Percentiles rank a stretch among this genome's conserved stretches.
Conservation (phyloP, 2,797 vertebrate genomes). For the Chaenodraco wilsoni region DNA sequence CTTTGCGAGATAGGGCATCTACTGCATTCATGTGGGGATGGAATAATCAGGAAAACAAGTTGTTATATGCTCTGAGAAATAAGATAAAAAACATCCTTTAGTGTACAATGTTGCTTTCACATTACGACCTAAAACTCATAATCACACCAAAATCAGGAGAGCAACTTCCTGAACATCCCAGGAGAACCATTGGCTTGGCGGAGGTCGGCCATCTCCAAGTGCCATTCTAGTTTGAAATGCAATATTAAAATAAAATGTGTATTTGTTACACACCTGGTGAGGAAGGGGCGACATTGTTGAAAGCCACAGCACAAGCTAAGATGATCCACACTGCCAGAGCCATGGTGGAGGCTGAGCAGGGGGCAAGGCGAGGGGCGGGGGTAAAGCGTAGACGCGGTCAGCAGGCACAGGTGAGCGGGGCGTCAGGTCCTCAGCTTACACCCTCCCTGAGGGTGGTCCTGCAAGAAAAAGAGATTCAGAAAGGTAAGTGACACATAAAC, state of each 20-base stretch:
- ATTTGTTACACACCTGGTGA: slow-evolving; percentile 75
- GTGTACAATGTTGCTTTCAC: too few relatives aligned
- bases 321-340: slow-evolving; percentile 79
- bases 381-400: slow-evolving; percentile 54
- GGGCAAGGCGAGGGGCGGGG: slow-evolving; percentile 32
- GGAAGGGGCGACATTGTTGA: slow-evolving; percentile 78
- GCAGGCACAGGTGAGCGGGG: slow-evolving; percentile 70
- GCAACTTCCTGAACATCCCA: too few relatives aligned
- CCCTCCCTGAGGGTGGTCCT: slow-evolving; percentile 76
- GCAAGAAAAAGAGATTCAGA: slow-evolving; percentile 27
- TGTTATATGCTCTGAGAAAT: too few relatives aligned
- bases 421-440: slow-evolving; percentile 70
- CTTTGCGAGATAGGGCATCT: too few relatives aligned
- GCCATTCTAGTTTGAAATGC: background rate
- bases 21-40: too few relatives aligned
- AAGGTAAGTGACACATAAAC: slow-evolving; percentile 38
- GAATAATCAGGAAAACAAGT: too few relatives aligned
- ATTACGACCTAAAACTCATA: too few relatives aligned
- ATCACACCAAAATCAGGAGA: too few relatives aligned
- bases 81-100: too few relatives aligned
- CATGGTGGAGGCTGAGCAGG: slow-evolving; percentile 74
- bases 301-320: slow-evolving; percentile 75
- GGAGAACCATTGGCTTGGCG: too few relatives aligned
- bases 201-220: too few relatives aligned
- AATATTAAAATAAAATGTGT: background rate